These are phyloP conservation scores for Macrosoma leucophasiata DNA, from an alignment of 2,888 invertebrate species.

Conservation along the genomic window DNA sequence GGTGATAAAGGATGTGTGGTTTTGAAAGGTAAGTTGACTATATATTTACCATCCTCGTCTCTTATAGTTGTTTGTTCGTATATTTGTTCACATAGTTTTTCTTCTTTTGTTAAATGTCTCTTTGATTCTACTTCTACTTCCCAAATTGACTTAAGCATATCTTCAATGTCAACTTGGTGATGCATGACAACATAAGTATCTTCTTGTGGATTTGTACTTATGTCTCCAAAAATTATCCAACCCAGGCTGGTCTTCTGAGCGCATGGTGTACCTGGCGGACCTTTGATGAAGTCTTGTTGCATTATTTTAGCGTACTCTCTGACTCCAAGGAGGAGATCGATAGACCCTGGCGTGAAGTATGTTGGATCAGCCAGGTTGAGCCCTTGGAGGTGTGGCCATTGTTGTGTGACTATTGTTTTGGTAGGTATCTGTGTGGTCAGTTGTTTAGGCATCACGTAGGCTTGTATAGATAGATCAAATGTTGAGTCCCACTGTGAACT, in stretches of 20 bases:
- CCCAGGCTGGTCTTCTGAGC: slow-evolving; percentile 2
- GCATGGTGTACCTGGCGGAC: slow-evolving; percentile 10
- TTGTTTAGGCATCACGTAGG: too few relatives aligned
- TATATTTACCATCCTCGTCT: too few relatives aligned
- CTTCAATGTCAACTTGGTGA: too few relatives aligned
- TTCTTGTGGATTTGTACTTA: background rate
- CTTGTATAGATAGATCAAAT: slow-evolving; percentile 4
- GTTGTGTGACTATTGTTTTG: background rate
- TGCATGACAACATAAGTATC: too few relatives aligned
- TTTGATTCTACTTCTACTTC: too few relatives aligned
- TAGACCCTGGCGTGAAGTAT: slow-evolving; percentile 21
- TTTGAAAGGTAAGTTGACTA: too few relatives aligned
- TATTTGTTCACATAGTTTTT: too few relatives aligned
- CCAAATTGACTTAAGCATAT: too few relatives aligned
- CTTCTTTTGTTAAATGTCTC: too few relatives aligned
- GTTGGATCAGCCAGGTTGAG: slow-evolving; percentile 24
- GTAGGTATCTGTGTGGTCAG: slow-evolving; percentile 9
- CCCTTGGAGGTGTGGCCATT: slow-evolving; percentile 5
- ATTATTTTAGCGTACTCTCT: slow-evolving; percentile 17
- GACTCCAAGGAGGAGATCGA: slow-evolving; percentile 29
- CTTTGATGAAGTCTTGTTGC: slow-evolving; percentile 3
- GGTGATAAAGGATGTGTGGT: too few relatives aligned
- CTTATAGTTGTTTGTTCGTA: too few relatives aligned
- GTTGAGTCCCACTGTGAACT: slow-evolving; percentile 2
- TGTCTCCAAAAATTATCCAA: slow-evolving; percentile 4